These are phyloP conservation scores for Drosophila conformis DNA, from an alignment of 2,888 invertebrate genomes.

Conservation along the genomic window DNA sequence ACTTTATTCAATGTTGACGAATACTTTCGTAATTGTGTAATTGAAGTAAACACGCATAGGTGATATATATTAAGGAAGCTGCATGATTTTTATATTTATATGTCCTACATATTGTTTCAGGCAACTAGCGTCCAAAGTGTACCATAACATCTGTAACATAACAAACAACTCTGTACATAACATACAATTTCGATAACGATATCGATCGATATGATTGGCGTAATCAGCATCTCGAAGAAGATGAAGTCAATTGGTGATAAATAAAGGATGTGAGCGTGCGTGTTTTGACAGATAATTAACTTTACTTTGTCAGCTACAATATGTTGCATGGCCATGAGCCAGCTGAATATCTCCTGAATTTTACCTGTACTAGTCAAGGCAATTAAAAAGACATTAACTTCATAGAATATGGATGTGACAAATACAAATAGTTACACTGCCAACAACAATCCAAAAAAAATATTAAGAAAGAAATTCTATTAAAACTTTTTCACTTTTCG, in stretches of 20 bases:
- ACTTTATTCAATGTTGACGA: slow-evolving; percentile 12
- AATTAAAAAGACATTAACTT: slow-evolving; percentile 24
- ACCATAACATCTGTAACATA: neutral
- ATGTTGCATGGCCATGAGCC: neutral
- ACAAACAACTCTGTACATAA: neutral
- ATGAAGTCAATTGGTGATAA: neutral
- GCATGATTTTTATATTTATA: neutral
- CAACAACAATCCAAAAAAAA: slow-evolving; percentile 22
- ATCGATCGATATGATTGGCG: neutral
- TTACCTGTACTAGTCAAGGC: slow-evolving; percentile 2
- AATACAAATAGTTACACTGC: slow-evolving; percentile 21
- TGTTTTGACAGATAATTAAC: neutral
- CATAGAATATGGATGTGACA: neutral
- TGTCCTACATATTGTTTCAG: neutral
- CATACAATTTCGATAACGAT: neutral
- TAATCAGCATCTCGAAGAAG: neutral
- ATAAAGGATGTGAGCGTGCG: neutral
- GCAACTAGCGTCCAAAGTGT: neutral
- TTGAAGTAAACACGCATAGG: slow-evolving; percentile 36
- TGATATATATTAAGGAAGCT: neutral
- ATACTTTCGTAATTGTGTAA: slow-evolving; percentile 67
- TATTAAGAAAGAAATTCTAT: slow-evolving; percentile 67
- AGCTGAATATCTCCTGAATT: neutral
- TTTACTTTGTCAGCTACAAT: neutral
- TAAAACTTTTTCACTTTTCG: slow-evolving; percentile 75